A percentile compares a stretch with the other conserved stretches of the same genome.
Conservation (phyloP, 2,113 vertebrate species). For the Coturnix japonica region DNA sequence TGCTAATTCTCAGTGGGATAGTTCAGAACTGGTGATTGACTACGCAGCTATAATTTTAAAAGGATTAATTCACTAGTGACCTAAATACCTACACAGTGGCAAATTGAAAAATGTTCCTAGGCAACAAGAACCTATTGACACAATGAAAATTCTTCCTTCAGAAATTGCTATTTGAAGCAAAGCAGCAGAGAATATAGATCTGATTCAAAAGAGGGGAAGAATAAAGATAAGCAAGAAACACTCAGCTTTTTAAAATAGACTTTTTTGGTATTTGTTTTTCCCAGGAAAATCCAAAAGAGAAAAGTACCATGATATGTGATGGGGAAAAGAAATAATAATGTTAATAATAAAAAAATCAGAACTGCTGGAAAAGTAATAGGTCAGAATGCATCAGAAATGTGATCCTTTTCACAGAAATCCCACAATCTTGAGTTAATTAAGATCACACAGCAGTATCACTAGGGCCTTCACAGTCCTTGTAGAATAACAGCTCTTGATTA, state of each 20-base stretch:
- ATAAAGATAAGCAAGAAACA: not conserved
- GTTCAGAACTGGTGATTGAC: conserved; percentile 54
- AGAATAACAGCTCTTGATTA: not conserved
- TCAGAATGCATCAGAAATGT: not conserved
- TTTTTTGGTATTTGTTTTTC: not conserved
- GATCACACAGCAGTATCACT: not conserved
- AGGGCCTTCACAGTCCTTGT: not conserved
- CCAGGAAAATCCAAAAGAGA: not conserved
- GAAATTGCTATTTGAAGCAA: not conserved
- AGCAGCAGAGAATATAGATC: not conserved
- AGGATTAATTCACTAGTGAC: conserved; percentile 71
- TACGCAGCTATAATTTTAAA: conserved; percentile 64
- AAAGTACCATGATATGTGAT: not conserved
- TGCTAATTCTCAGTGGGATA: conserved; percentile 15
- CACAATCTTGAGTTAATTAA: not conserved
- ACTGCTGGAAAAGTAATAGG: not conserved
- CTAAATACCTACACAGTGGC: conserved; percentile 62
- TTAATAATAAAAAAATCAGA: not conserved
- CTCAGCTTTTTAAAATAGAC: not conserved
- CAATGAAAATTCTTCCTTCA: conserved; percentile 32
- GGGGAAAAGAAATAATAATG: not conserved
- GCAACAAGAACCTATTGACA: conserved; percentile 63
- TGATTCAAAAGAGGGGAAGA: not conserved
- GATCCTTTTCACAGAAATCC: not conserved
- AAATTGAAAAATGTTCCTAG: conserved; percentile 65